Evolutionary conservation across 2,113 vertebrate genomes (phyloP).

Genomic region (Poeciliopsis occidentalis): DNA sequence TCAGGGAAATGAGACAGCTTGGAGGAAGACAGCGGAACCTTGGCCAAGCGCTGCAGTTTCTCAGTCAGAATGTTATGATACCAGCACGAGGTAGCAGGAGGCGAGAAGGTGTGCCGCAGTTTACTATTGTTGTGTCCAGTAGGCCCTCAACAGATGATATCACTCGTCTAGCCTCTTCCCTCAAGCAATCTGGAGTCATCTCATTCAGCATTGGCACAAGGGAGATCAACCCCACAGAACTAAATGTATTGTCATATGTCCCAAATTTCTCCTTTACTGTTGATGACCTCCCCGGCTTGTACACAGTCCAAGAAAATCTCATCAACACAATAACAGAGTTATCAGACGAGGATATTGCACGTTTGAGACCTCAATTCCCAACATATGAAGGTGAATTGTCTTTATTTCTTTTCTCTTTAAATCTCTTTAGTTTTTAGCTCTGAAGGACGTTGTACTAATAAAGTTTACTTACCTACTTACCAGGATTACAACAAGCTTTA

Average conservation of each 20-base stretch:
- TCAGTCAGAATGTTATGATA: slow-evolving; percentile 81
- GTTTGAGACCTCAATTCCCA: slow-evolving; percentile 64
- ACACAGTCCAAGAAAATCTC: slow-evolving; percentile 79
- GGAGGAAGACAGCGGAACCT: slow-evolving; percentile 88
- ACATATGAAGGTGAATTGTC: slow-evolving; percentile 61
- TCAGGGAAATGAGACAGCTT: slow-evolving; percentile 77
- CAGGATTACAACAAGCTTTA: not conserved
- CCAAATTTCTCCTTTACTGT: slow-evolving; percentile 83
- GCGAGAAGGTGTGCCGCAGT: slow-evolving; percentile 86
- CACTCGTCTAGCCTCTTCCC: slow-evolving; percentile 71
- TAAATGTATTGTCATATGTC: slow-evolving; percentile 85
- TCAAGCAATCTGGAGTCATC: slow-evolving; percentile 85
- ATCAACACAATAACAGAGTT: slow-evolving; percentile 74
- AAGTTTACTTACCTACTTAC: not conserved
- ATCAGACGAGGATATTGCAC: slow-evolving; percentile 72
- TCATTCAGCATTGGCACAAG: slow-evolving; percentile 90
- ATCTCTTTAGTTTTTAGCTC: not conserved
- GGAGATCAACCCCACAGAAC: slow-evolving; percentile 82
- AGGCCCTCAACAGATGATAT: slow-evolving; percentile 87
- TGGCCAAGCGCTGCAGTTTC: slow-evolving; percentile 87
- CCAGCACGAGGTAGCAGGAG: slow-evolving; percentile 84
- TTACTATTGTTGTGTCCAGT: slow-evolving; percentile 88
- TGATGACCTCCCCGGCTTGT: slow-evolving; percentile 85
- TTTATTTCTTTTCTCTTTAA: not conserved
- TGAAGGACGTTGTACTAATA: not conserved